Evolutionary conservation across 2,888 invertebrate genomes (phyloP), one percentile per base, ranked within the genome.

Genomic region (Ennomos erosarius): DNA sequence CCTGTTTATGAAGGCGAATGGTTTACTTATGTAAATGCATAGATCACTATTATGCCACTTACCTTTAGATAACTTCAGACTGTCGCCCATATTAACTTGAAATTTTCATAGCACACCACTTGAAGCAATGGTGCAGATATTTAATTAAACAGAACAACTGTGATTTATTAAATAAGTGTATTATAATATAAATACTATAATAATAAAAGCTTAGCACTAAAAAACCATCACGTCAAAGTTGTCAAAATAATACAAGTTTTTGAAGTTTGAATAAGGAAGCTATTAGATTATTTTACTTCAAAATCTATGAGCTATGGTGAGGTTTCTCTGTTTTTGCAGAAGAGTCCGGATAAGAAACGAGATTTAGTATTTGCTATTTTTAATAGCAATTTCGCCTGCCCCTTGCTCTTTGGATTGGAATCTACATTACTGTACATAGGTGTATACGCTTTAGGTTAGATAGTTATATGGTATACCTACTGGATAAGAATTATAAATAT

Each of bases 141-240:
- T 77, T 78, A 79, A 79, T 78, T 78, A 79, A 81, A 79, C 73
- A 75, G 76, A 71, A 79, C 73, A 70, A 75, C 73, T 79, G 74
- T 81, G 78, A 81, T 71, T 78, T 77, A 84, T 87, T 84, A 83
- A 87, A 87, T 88, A 87, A 84, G 78, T 78, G 74, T 76, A 68
- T 71, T 78, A 64, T 71, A 81, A 70, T 80, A 79, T 81, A 88
- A 89, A 88, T 26, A 26, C 6, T 26, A 26, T 26, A 26, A 26
- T 26, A 26, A 26, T 26, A 26, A 26, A 26, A 26, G 26, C 26
- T 26, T 26, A 82, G 69, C 84, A 85, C 84, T 86, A 87, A 78
- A 89, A 91, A 89, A 88, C 83, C 88, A 90, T 90, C 81, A 87
- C 88, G 88, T 90, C 87, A 88, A 88, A 79, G 74, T 79, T 88